Evolutionary conservation across 2,888 invertebrate species (phyloP).

Genomic region (Apeira syringaria): DNA sequence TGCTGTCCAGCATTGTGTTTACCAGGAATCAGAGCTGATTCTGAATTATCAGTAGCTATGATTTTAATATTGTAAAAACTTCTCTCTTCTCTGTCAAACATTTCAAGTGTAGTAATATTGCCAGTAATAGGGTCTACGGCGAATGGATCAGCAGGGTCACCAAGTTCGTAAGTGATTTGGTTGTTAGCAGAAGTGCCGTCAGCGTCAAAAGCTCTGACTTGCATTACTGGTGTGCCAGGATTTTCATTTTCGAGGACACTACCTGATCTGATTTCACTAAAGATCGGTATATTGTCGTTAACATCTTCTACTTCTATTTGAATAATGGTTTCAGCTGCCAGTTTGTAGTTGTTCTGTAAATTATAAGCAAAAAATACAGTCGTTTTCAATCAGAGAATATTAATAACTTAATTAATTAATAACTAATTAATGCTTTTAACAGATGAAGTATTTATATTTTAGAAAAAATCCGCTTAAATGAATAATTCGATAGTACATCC

Average conservation of each 20-base stretch:
- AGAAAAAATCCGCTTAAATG: too few relatives aligned
- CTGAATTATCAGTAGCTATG: conserved; percentile 94
- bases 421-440: too few relatives aligned
- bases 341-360: conserved; percentile 88
- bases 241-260: conserved; percentile 94
- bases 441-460: too few relatives aligned
- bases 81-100: conserved; percentile 93
- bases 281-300: conserved; percentile 95
- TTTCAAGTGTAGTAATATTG: conserved; percentile 91
- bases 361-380: neutral
- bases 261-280: conserved; percentile 91
- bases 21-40: conserved; percentile 87
- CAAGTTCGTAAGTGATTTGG: conserved; percentile 90
- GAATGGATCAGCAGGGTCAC: conserved; percentile 89
- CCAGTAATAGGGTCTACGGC: conserved; percentile 93
- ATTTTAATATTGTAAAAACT: conserved; percentile 95
- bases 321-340: conserved; percentile 91
- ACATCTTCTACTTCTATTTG: conserved; percentile 93
- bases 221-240: conserved; percentile 93
- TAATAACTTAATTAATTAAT: too few relatives aligned
- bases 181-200: conserved; percentile 94
- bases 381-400: too few relatives aligned
- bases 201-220: conserved; percentile 92
- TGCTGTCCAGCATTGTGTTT: conserved; percentile 91
- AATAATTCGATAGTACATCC: too few relatives aligned